Base-by-base conservation (phyloP, 1,140 invertebrate genomes). In the Pseudomyrmex sp. region DNA sequence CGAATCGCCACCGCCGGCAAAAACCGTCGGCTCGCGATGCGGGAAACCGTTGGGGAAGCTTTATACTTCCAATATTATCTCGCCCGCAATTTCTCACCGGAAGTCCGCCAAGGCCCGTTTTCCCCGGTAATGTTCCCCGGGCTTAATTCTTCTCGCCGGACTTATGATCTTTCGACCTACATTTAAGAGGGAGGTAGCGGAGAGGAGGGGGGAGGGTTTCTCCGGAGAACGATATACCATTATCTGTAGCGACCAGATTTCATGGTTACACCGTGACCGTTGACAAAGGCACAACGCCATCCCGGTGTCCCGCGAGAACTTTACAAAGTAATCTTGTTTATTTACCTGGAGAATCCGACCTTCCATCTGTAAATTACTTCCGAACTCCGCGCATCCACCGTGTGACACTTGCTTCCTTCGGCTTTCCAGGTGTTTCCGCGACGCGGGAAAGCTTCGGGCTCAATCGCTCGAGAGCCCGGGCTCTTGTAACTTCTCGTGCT, bases 41-140 rank as follows among this genome's bases (percentile, higher is more conserved):
- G 86, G 83, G 85, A 83, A 79, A 79, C 76, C 65, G 12, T 69
- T 48, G 66, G 62, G 73, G 18, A 73, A 77, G 72, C 83, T 80
- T 88, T 73, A 88, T 76, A 85, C 84, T 88, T 88, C 86, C 87
- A 85, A 88, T 88, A 88, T 82, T 85, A 85, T 88, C 86, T 85
- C 50, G 68, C 15, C 46, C 68, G 83, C 87, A 88, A 88, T 88
- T 88, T 85, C 70, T 88, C 73, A 59, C 61, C 35, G 62, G 15
- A 56, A 61, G 44, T 72, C 56, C 26, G 54, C 44, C 50, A 35
- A 10, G 54, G 26, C 23, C 69, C 75, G 66, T 13, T 62, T 9
- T 54, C 7, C 54, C 35, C 76, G 72, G 76, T 77, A 85, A 88
- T 72, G 54, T 82, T 59, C 83, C 66, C 18, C 72, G 56, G 35